phyloP scores from a whole-genome alignment of 2,888 invertebrate species.

The Callyntrura sp. region DNA sequence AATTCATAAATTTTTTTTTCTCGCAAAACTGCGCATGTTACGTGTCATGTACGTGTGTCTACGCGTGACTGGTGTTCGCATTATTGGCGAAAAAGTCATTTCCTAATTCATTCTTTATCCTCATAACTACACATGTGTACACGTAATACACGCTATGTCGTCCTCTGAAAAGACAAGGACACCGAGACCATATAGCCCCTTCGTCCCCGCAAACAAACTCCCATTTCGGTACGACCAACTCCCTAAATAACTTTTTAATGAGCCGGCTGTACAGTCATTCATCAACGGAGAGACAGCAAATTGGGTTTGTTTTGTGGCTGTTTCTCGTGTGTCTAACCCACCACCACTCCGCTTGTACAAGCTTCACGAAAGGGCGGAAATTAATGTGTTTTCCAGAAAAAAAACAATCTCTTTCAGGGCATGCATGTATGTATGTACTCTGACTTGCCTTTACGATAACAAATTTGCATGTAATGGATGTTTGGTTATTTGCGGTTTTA shows the following conservation, averaged over 20 bases:
- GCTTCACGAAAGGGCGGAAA: constrained; percentile 26
- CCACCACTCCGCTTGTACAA: too few relatives aligned
- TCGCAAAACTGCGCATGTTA: too few relatives aligned
- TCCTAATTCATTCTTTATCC: too few relatives aligned
- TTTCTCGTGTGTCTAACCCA: neutral
- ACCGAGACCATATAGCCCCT: too few relatives aligned
- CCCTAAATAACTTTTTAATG: constrained; percentile 67
- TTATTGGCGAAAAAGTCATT: too few relatives aligned
- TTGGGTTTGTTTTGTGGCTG: constrained; percentile 14
- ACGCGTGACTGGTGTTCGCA: too few relatives aligned
- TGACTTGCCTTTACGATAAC: neutral
- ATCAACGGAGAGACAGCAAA: constrained; percentile 45
- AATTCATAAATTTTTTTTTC: too few relatives aligned
- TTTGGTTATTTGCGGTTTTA: constrained; percentile 23
- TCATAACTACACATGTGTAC: too few relatives aligned
- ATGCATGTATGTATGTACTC: neutral
- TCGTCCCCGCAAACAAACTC: too few relatives aligned
- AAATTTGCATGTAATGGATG: constrained; percentile 8
- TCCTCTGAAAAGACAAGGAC: too few relatives aligned
- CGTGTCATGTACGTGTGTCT: too few relatives aligned
- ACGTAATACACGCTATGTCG: too few relatives aligned
- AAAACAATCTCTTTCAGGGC: neutral
- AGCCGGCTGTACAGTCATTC: constrained; percentile 69
- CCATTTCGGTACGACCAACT: constrained; percentile 5
- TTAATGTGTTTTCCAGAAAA: constrained; percentile 36